Evolutionary conservation across 2,797 vertebrate species (phyloP).

Genomic region (Otolemur crassicaudatus): DNA sequence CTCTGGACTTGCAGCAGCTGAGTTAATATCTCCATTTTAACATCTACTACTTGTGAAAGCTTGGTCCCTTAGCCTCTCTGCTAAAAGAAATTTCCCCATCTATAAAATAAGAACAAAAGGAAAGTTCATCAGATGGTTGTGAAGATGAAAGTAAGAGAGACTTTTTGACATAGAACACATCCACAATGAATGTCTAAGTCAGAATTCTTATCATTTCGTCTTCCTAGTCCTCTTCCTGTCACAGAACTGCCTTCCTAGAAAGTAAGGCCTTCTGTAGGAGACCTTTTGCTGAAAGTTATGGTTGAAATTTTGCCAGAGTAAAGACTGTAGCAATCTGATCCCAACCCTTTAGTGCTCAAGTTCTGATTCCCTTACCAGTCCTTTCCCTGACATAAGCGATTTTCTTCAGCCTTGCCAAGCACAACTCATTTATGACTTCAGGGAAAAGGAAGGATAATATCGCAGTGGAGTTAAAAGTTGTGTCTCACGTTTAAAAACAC

Average conservation of each 20-base stretch:
- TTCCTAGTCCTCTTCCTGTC: background rate
- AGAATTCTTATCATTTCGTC: background rate
- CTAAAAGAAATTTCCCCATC: background rate
- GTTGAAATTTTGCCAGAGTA: conserved; percentile 42
- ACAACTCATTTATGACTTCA: conserved; percentile 60
- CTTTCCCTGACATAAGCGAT: conserved; percentile 36
- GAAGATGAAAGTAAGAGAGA: background rate
- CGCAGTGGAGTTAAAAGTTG: conserved; percentile 67
- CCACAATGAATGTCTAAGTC: background rate
- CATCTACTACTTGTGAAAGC: background rate
- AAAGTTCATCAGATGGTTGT: background rate
- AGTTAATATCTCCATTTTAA: background rate
- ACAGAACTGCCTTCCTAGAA: background rate
- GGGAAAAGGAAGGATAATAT: conserved; percentile 66
- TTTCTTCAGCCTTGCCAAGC: conserved; percentile 57
- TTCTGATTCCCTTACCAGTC: conserved; percentile 29
- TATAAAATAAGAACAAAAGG: background rate
- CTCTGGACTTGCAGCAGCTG: background rate
- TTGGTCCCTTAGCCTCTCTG: conserved; percentile 6
- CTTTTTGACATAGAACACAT: background rate
- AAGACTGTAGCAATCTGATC: conserved; percentile 21
- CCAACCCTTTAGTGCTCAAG: background rate
- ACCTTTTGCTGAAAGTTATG: background rate
- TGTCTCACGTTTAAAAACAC: conserved; percentile 68
- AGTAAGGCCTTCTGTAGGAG: background rate